Evolutionary conservation across 92 coral and sea anemone species (phyloP).

Genomic region (Parazoanthus swiftii): DNA sequence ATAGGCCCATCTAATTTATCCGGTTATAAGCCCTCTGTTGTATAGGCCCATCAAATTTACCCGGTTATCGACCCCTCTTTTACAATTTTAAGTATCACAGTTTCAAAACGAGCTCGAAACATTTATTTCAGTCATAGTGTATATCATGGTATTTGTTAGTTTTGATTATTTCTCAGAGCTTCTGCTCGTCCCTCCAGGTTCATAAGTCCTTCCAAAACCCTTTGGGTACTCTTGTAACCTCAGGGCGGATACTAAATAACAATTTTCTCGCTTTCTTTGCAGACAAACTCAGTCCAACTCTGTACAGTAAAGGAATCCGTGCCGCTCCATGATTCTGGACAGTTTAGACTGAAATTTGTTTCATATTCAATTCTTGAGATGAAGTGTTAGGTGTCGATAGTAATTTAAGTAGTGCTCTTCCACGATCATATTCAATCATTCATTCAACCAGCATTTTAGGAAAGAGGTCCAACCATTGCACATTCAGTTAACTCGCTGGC

Average conservation of each 20-base stretch:
- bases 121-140: too few species aligned
- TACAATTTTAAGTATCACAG: too few species aligned
- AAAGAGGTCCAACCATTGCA: constrained; percentile 5
- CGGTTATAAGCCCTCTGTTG: too few species aligned
- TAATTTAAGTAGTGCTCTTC: constrained; percentile 23
- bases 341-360: background rate
- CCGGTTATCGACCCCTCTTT: too few species aligned
- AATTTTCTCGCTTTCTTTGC: background rate
- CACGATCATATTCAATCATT: constrained; percentile 27
- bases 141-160: too few species aligned
- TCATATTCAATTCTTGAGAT: background rate
- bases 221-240: too few species aligned
- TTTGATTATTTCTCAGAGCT: too few species aligned
- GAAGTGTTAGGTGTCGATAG: constrained; percentile 2
- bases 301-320: constrained; percentile 56
- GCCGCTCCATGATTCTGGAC: constrained; percentile 48
- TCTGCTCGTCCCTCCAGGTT: too few species aligned
- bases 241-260: background rate
- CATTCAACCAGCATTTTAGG: constrained; percentile 5
- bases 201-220: too few species aligned
- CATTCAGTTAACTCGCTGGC: background rate
- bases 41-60: too few species aligned
- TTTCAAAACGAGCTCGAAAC: too few species aligned
- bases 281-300: constrained; percentile 54
- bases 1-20: too few species aligned